Conservation (phyloP, 1,140 invertebrate species). For the Drosophila novamexicana region DNA sequence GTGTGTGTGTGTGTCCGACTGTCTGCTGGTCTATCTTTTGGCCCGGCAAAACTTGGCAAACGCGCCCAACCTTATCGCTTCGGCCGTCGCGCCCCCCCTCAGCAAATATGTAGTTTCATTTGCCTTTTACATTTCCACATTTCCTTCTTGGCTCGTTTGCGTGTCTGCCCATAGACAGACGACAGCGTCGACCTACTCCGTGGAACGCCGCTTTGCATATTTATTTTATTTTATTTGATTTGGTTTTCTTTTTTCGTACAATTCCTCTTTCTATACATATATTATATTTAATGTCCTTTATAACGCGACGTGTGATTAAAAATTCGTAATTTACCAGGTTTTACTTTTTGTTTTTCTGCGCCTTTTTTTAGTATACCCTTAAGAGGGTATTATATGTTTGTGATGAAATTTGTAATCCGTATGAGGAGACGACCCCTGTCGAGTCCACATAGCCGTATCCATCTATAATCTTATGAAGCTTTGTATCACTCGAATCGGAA, state of each 20-base stretch:
- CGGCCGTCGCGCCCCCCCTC: background rate
- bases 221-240: slow-evolving; percentile 80
- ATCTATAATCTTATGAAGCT: no score
- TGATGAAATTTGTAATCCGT: no score
- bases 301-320: slow-evolving; percentile 80
- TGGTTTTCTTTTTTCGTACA: slow-evolving; percentile 35
- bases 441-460: no score
- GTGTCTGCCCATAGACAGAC: slow-evolving; percentile 72
- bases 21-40: slow-evolving; percentile 49
- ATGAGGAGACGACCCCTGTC: no score
- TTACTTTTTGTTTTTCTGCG: slow-evolving; percentile 18
- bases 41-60: slow-evolving; percentile 58
- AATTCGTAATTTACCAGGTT: slow-evolving; percentile 69
- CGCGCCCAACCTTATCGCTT: slow-evolving; percentile 22
- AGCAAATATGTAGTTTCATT: slow-evolving; percentile 70
- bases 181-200: slow-evolving; percentile 61
- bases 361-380: no score
- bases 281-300: slow-evolving; percentile 33
- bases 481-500: no score
- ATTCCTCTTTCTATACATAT: background rate
- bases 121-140: slow-evolving; percentile 82
- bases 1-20: slow-evolving; percentile 32
- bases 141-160: slow-evolving; percentile 67
- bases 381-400: no score
- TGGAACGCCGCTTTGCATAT: slow-evolving; percentile 74